Evolutionary conservation across 92 coral and sea anemone genomes (phyloP).

Genomic region (Porites evermanni): DNA sequence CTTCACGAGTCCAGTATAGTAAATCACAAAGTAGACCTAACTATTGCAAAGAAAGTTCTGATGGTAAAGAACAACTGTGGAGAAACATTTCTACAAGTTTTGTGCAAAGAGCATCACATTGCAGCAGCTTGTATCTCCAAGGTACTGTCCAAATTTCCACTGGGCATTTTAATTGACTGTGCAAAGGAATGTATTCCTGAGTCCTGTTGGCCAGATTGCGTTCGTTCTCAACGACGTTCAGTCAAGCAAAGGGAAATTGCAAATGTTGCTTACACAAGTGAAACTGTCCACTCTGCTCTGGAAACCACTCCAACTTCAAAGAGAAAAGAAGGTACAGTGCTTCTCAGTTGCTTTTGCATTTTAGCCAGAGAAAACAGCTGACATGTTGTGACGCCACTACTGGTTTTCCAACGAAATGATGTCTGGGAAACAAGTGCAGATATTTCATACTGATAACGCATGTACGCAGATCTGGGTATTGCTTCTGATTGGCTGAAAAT

Average conservation of each 20-base stretch:
- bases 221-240: not conserved
- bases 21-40: not conserved
- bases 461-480: no score
- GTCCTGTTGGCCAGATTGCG: conserved; percentile 24
- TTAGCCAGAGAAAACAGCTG: not conserved
- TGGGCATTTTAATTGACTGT: not conserved
- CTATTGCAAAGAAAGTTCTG: conserved; percentile 9
- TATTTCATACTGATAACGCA: no score
- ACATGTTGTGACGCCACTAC: no score
- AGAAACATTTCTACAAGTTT: conserved; percentile 48
- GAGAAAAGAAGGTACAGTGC: conserved; percentile 19
- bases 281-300: not conserved
- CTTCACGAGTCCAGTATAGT: not conserved
- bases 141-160: conserved; percentile 5
- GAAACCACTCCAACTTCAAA: conserved; percentile 4
- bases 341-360: not conserved
- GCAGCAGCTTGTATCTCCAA: not conserved
- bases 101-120: conserved; percentile 44
- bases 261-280: not conserved
- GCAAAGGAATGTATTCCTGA: conserved; percentile 15
- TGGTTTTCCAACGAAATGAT: no score
- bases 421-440: no score
- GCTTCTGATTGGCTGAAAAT: no score
- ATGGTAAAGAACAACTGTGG: conserved; percentile 17
- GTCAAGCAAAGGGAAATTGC: not conserved